These are phyloP conservation scores for Drosophila kokeensis DNA, from an alignment of 2,888 invertebrate genomes.

Conservation along the genomic window DNA sequence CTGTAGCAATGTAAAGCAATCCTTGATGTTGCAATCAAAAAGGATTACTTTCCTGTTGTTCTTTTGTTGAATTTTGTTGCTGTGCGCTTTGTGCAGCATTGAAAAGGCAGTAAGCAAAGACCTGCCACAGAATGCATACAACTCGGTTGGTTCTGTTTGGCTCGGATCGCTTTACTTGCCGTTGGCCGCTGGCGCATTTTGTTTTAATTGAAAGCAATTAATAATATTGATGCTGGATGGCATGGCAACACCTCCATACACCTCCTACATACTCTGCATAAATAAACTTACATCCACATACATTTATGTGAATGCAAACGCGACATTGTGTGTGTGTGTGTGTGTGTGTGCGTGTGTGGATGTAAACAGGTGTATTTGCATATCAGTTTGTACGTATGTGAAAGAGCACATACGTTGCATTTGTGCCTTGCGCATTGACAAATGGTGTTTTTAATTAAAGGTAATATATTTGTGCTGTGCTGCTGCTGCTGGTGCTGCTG, in stretches of 20 bases:
- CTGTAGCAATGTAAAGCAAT: neutral
- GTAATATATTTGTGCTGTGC: constrained; percentile 59
- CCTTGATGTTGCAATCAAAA: constrained; percentile 1
- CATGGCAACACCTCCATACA: constrained; percentile 23
- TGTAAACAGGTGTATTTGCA: constrained; percentile 11
- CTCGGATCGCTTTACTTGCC: neutral
- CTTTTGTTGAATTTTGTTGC: neutral
- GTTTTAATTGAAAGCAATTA: constrained; percentile 69
- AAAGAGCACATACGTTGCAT: constrained; percentile 2
- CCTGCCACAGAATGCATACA: neutral
- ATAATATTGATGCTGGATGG: constrained; percentile 56
- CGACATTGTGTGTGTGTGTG: too few relatives aligned
- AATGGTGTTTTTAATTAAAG: constrained; percentile 68
- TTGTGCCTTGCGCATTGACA: constrained; percentile 41
- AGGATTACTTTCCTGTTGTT: neutral
- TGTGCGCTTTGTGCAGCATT: neutral
- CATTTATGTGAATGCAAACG: constrained; percentile 1
- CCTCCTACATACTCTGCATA: neutral
- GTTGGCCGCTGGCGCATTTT: constrained; percentile 27
- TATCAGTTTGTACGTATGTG: neutral
- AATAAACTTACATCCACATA: constrained; percentile 26
- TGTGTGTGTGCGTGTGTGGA: neutral
- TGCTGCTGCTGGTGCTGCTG: constrained; percentile 36
- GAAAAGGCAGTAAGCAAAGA: neutral
- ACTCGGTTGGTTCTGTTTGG: neutral